Base-by-base conservation (phyloP, 2,113 vertebrate species). In the Pimephales promelas region DNA sequence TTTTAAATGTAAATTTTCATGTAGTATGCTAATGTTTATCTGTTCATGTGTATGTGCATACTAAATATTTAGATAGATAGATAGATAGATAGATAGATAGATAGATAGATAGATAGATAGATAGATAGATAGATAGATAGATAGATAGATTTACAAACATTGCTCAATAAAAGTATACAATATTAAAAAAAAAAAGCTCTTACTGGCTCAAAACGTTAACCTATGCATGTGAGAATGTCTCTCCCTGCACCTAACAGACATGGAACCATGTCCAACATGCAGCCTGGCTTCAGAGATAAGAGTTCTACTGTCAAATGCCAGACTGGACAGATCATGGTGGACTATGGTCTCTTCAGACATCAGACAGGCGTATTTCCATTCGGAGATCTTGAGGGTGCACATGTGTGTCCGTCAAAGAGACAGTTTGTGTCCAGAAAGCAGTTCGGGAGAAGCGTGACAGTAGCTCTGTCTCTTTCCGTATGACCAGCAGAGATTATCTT, bases 241-340 rank as follows among this genome's bases (percentile, higher is more conserved):
- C 80, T 86, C 85, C 86, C 52, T 52, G 80, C 82, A 28, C 85
- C 68, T 52, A 34, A 64, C 79, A 85, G 79, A 34, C 62, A 2
- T 26, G 83, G 72, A 79, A 61, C 68, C 26, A 28, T 70, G 61
- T 79, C 56, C 70, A 86, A 70, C 47, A 79, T 62, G n/a, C 45
- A 16, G 84, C 79, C 82, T 90, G 90, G 81, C 85, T 79, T 86
- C 13, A 59, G 85, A 92, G 92, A 93, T 90, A 91, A 92, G 88
- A 74, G 10, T 85, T 84, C 88, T 79, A 83, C 85, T 87, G 77
- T 49, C 73, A 28, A 2, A 87, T 82, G 64, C n/a, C 75, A 78
- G 24, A 89, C 89, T 85, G 81, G 86, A 81, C 84, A 62, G 83
- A 82, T 84, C 82, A 28, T 57, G 57, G 16, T 49, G 10, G 66